A percentile compares a stretch with the other conserved stretches of the same genome.
These are phyloP conservation scores for Gambelia wislizenii DNA, from an alignment of 2,797 vertebrate genomes.

Conservation along the genomic window DNA sequence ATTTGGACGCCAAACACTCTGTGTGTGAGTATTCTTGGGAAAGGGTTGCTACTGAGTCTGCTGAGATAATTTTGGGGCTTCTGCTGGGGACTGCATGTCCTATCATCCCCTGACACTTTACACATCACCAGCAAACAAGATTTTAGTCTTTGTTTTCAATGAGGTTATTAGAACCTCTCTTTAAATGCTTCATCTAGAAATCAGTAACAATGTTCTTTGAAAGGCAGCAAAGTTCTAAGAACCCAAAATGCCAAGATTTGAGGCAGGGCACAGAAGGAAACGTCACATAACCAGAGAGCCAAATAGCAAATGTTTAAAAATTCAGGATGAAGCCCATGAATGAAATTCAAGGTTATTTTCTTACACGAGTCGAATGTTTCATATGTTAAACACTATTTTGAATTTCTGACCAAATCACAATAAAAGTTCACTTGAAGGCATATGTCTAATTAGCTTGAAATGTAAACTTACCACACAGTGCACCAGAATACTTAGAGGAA, in stretches of 20 bases:
- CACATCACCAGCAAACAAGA: no score
- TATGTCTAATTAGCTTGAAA: neutral
- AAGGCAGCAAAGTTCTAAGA: neutral
- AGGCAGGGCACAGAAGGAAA: neutral
- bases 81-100: no score
- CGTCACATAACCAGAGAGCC: neutral
- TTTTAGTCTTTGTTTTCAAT: neutral
- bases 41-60: no score
- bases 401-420: neutral
- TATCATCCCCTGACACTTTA: no score
- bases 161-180: neutral
- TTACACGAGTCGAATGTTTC: neutral
- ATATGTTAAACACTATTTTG: neutral
- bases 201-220: neutral
- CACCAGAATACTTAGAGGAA: constrained; percentile 97
- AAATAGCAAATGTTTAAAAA: neutral
- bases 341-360: neutral
- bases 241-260: neutral
- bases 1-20: no score
- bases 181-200: neutral
- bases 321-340: neutral
- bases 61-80: no score
- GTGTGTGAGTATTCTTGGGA: no score
- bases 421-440: constrained; percentile 13
- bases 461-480: constrained; percentile 93